These are phyloP conservation scores for Hiodon alosoides DNA, from an alignment of 2,113 vertebrate species.

Conservation along the genomic window DNA sequence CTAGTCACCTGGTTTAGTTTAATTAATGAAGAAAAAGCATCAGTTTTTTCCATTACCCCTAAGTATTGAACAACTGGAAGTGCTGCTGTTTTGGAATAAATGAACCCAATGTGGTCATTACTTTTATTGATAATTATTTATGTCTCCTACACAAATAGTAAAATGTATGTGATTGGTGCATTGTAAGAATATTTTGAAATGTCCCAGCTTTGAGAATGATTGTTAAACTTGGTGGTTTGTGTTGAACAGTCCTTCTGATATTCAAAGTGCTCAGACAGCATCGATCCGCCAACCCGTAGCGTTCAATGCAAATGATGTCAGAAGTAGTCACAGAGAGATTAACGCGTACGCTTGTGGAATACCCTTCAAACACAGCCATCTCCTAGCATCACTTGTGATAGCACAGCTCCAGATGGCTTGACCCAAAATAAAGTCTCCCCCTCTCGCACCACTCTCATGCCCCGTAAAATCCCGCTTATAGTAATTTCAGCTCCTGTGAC, in stretches of 20 bases:
- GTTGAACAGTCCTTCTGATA: background rate
- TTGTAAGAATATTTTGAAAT: background rate
- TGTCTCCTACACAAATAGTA: background rate
- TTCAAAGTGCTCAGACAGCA: background rate
- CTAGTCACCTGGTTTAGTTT: no score
- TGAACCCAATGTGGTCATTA: background rate
- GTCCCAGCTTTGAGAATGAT: background rate
- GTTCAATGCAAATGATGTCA: slow-evolving; percentile 15
- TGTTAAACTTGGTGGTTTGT: background rate
- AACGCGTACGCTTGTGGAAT: slow-evolving; percentile 20
- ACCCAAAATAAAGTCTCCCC: background rate
- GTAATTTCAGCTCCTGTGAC: slow-evolving; percentile 31
- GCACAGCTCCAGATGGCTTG: slow-evolving; percentile 25
- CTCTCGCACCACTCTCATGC: slow-evolving; percentile 2
- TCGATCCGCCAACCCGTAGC: slow-evolving; percentile 1
- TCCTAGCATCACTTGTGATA: slow-evolving; percentile 29
- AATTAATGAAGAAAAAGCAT: no score
- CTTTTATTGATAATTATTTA: background rate
- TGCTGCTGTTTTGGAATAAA: background rate
- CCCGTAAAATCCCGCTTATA: slow-evolving; percentile 29
- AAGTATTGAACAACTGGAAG: no score
- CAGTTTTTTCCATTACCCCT: no score
- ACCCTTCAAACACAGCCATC: slow-evolving; percentile 26
- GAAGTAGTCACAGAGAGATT: slow-evolving; percentile 32
- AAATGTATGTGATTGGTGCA: background rate